Percentiles rank a stretch among this genome's conserved stretches.
phyloP scores from a whole-genome alignment of 2,888 invertebrate species.

The Ischnura elegans region DNA sequence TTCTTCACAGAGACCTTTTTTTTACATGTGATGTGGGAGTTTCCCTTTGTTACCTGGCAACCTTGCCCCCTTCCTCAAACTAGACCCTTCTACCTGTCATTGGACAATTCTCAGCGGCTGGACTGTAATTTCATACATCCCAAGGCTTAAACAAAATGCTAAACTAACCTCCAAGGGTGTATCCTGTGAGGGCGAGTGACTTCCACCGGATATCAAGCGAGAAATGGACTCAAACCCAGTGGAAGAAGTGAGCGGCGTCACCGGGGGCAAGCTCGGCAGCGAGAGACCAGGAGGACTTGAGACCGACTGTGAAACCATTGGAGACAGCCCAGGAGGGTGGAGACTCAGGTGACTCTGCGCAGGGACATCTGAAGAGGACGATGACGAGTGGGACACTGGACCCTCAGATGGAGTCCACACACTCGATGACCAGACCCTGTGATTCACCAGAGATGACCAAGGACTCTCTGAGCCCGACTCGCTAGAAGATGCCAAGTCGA shows the following conservation, averaged over 20 bases:
- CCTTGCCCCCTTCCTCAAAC: no score
- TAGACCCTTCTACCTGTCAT: no score
- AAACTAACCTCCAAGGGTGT: conserved; percentile 30
- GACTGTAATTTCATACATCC: no score
- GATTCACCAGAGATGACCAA: conserved; percentile 37
- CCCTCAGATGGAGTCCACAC: conserved; percentile 43
- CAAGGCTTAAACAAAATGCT: background rate
- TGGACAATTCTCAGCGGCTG: no score
- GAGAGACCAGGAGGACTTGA: conserved; percentile 30
- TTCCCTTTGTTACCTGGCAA: no score
- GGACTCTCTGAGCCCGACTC: background rate
- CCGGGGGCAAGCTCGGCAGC: conserved; percentile 28
- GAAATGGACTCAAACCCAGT: conserved; percentile 46
- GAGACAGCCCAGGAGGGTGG: conserved; percentile 39
- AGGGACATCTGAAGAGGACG: background rate
- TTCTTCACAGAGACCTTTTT: no score
- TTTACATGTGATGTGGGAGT: no score
- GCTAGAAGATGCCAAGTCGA: background rate
- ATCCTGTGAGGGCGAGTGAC: conserved; percentile 41
- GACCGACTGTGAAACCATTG: conserved; percentile 1
- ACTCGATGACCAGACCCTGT: conserved; percentile 42
- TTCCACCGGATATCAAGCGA: conserved; percentile 56
- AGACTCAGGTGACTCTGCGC: background rate
- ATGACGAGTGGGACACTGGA: background rate
- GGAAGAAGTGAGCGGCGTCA: conserved; percentile 37